A percentile compares a stretch with the other conserved stretches of the same genome.
Conservation (phyloP, 2,113 vertebrate genomes). For the Saguinus midas region DNA sequence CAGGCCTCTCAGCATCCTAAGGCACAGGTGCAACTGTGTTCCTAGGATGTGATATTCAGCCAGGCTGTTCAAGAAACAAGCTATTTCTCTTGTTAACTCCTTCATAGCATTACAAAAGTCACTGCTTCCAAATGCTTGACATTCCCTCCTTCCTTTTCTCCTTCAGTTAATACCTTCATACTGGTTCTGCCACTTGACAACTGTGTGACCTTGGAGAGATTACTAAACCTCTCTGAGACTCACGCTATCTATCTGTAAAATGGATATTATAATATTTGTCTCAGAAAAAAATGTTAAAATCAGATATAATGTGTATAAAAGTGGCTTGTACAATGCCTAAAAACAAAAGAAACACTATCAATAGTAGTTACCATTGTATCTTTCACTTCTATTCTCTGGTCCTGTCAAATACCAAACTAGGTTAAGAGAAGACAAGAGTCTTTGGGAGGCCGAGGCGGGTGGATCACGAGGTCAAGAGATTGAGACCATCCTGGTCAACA, state of each 20-base stretch:
- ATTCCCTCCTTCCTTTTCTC: not conserved
- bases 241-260: not conserved
- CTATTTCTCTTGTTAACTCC: not conserved
- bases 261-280: not conserved
- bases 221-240: not conserved
- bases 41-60: not conserved
- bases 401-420: not conserved
- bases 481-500: too few relatives aligned
- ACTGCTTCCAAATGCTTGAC: not conserved
- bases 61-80: not conserved
- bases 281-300: constrained; percentile 45
- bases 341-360: not conserved
- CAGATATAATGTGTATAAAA: not conserved
- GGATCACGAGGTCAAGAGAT: too few relatives aligned
- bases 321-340: not conserved
- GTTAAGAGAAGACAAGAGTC: not conserved
- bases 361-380: not conserved
- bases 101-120: not conserved
- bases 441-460: too few relatives aligned
- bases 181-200: not conserved
- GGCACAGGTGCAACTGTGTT: not conserved
- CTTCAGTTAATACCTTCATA: not conserved
- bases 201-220: not conserved
- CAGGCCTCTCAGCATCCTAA: not conserved
- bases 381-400: not conserved